phyloP scores from a whole-genome alignment of 1,140 invertebrate species.

The Pemphigus obesinymphae region DNA sequence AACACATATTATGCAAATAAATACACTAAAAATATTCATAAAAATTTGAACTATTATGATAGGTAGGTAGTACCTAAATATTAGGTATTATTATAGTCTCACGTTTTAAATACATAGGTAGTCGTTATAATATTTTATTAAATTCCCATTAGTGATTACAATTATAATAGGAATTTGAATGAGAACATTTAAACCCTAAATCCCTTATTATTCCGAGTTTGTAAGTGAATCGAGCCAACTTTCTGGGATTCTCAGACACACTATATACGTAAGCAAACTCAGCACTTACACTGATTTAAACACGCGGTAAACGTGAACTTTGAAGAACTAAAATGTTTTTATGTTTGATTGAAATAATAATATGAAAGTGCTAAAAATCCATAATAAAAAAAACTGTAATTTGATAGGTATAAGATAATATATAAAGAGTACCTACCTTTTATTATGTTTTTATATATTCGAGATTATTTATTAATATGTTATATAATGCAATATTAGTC shows the following conservation, averaged over 20 bases:
- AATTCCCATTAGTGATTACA: background rate
- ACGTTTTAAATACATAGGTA: background rate
- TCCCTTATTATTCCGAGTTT: background rate
- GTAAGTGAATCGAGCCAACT: slow-evolving; percentile 4
- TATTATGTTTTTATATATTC: no score
- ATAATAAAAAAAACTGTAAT: no score
- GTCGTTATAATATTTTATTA: background rate
- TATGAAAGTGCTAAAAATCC: no score
- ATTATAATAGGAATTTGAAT: slow-evolving; percentile 6
- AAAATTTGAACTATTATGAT: background rate
- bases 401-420: no score
- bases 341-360: background rate
- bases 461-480: background rate
- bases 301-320: background rate
- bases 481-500: background rate
- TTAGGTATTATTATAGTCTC: background rate
- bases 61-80: background rate
- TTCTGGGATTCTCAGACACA: background rate
- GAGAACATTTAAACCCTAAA: background rate
- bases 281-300: background rate
- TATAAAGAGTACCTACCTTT: no score
- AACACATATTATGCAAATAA: background rate
- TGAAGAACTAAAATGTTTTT: background rate
- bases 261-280: background rate
- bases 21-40: background rate